Evolutionary conservation across 2,113 vertebrate species (phyloP), one percentile per base, ranked within the genome.

Genomic region (Grallaria varia): DNA sequence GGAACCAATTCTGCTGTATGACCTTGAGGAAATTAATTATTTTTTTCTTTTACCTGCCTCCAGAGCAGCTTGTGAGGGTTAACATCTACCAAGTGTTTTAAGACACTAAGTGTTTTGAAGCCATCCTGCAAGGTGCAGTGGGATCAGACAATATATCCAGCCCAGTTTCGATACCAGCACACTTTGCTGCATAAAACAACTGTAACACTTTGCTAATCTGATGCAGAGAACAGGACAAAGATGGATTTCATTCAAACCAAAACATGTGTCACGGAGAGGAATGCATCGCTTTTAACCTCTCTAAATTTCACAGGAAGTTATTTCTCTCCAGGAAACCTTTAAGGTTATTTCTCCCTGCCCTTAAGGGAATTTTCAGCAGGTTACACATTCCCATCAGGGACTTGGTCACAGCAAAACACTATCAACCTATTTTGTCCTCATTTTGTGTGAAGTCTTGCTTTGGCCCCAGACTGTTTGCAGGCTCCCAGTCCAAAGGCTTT

Each of bases 401-500:
- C 74, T 19, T 74, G 76, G 94, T 42, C 85, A 62, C 47, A 81
- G 84, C 6, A 90, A 66, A 90, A 63, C 93, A 94, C 77, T 6
- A 75, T 72, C 85, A 64, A 76, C 30, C 59, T 85, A 53, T 95
- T 96, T 93, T 96, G 59, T 62, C 64, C 80, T 96, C 77, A 64
- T 59, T 91, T 97, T 95, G 91, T 88, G 60, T 86, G 77, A 79
- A 73, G 63, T 78, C 88, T 79, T 59, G 6, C 95, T 83, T 79
- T 71, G 90, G 93, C 90, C 95, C 85, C 40, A 91, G 80, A 71
- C 39, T 93, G 80, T 94, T 96, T 96, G 95, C 71, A 90, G 42
- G 63, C 91, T 97, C 94, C 77, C 93, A 97, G 82, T 10, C 71
- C 87, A 93, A 97, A 96, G 63, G 49, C 28, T 79, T 96, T 63